Evolutionary conservation across 2,888 invertebrate species (phyloP), one percentile per base, ranked within the genome.

Genomic region (Monoplex corrugatus): DNA sequence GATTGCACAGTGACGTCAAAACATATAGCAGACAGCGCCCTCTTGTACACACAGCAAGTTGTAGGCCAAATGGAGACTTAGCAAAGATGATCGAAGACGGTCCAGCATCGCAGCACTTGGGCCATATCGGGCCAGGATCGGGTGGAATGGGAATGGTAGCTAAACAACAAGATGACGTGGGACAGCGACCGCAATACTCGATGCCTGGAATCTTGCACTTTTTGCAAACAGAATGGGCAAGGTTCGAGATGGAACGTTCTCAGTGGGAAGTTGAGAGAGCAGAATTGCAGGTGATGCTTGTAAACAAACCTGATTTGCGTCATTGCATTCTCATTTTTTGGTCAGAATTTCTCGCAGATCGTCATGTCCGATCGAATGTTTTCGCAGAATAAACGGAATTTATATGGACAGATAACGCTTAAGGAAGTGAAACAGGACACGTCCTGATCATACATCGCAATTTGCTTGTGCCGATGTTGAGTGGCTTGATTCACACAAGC

Each of bases 201-300:
- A 99, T 99, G 97, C 99, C 99, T 95, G 99, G 99, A 96, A 99
- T 99, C 96, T 97, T 99, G 96, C 99, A 99, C 97, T 99, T 98
- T 97, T 98, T 99, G 96, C 99, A 99, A 97, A 99, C 99, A 96
- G 99, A 99, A 97, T 99, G 99, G 99, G 98, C 99, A 96, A 97
- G 99, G 97, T 99, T 99, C 97, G 99, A 99, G 97, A 97, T 99
- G 97, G 99, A 99, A 97, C 97, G 99, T 96, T 98, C 99, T 96
- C 99, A 99, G 97, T 99, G 99, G 99, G 99, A 99, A 97, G 98
- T 99, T 96, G 99, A 99, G 97, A 98, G 98, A 97, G 99, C 99
- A 86, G 99, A 99, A 97, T 97, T 99, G 96, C 98, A 99, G 98
- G 99, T 99, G 96, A 95, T 91, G 90, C 68, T 75, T 44, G 40